phyloP scores from a whole-genome alignment of 2,888 invertebrate genomes.

The Pediacus dermestoides region DNA sequence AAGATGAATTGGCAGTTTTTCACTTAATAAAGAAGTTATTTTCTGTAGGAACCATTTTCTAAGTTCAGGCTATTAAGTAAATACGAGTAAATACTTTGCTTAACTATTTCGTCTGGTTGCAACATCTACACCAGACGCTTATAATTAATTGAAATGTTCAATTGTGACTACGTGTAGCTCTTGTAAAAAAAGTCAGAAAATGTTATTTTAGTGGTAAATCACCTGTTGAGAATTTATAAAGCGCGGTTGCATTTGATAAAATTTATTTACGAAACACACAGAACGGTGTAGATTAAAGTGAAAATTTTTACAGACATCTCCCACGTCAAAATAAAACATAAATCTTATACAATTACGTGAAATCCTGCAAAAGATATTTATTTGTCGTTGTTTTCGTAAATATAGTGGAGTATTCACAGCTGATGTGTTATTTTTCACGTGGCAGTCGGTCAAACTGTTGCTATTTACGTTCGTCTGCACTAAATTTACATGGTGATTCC shows the following conservation, averaged over 20 bases:
- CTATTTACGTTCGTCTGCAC: constrained; percentile 34
- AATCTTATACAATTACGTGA: constrained; percentile 35
- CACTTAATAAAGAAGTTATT: too few species aligned
- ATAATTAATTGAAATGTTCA: too few species aligned
- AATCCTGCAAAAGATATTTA: constrained; percentile 35
- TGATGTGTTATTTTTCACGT: constrained; percentile 41
- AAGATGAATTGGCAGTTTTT: too few species aligned
- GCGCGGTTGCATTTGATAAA: constrained; percentile 19
- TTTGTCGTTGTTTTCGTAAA: constrained; percentile 35
- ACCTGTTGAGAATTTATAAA: constrained; percentile 20
- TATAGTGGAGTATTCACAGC: constrained; percentile 31
- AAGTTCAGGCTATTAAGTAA: too few species aligned
- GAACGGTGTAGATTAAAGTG: constrained; percentile 23
- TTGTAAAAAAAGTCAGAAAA: not conserved
- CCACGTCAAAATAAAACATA: constrained; percentile 40
- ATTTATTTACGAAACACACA: constrained; percentile 25
- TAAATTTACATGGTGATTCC: constrained; percentile 35
- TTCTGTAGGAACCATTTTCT: too few species aligned
- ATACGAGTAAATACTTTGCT: too few species aligned
- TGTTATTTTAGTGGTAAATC: constrained; percentile 22
- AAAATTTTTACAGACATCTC: constrained; percentile 38
- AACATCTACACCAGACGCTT: too few species aligned
- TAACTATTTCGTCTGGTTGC: too few species aligned
- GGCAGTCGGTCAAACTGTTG: constrained; percentile 34
- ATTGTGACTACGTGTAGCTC: not conserved